Percentiles rank a stretch among this genome's conserved stretches.
Evolutionary conservation across 2,888 invertebrate genomes (phyloP).

Genomic region (Parthenolecanium corni): DNA sequence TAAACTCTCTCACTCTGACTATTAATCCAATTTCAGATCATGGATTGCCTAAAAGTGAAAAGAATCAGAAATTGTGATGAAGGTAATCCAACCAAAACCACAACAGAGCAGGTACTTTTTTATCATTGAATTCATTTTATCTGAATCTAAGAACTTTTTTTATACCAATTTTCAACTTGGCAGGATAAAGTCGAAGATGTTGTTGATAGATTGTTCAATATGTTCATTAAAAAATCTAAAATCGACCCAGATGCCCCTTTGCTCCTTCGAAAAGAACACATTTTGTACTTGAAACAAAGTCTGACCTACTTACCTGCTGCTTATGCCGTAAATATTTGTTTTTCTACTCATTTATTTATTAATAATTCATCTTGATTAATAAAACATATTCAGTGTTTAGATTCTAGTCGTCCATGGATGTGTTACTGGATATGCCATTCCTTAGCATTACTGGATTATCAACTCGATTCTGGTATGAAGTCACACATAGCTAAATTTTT

Average conservation of each 20-base stretch:
- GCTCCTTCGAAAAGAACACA: constrained; percentile 39
- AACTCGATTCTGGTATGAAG: constrained; percentile 47
- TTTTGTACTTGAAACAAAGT: constrained; percentile 9
- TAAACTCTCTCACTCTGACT: too few species aligned
- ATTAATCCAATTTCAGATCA: too few species aligned
- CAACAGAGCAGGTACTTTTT: background rate
- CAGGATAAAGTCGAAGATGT: constrained; percentile 26
- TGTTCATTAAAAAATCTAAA: constrained; percentile 39
- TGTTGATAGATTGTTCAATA: constrained; percentile 27
- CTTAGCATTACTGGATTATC: constrained; percentile 60
- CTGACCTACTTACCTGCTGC: constrained; percentile 3
- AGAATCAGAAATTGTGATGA: background rate
- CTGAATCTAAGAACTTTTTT: background rate
- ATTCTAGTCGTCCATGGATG: constrained; percentile 93
- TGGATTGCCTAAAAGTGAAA: background rate
- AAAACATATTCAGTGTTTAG: constrained; percentile 51
- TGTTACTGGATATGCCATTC: constrained; percentile 95
- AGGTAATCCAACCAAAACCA: background rate
- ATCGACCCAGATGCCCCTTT: constrained; percentile 40
- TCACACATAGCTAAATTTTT: constrained; percentile 49
- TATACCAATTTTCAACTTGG: background rate
- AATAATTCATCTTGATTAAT: constrained; percentile 1
- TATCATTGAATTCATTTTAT: background rate
- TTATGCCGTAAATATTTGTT: constrained; percentile 3
- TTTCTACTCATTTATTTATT: background rate